Percentiles rank a stretch among this genome's conserved stretches.
phyloP scores from a whole-genome alignment of 2,113 vertebrate species.

The Triplophysa dalaica region DNA sequence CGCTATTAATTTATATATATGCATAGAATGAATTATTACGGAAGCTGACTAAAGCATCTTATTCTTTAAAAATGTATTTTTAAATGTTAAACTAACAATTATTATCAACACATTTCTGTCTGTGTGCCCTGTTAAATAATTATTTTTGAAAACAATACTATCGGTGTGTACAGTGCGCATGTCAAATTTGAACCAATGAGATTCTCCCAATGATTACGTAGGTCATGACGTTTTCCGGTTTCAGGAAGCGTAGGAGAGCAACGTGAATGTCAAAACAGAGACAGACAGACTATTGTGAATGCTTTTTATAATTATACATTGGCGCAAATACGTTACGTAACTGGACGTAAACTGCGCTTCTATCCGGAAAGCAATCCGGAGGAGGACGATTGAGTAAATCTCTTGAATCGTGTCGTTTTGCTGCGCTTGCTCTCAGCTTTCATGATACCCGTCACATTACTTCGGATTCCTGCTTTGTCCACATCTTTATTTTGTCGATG shows the following conservation, averaged over 20 bases:
- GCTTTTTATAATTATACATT: neutral
- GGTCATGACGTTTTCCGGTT: constrained; percentile 59
- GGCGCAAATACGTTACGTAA: neutral
- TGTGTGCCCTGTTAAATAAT: no score
- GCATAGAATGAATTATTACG: no score
- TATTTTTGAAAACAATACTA: constrained; percentile 30
- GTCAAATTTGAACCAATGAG: constrained; percentile 44
- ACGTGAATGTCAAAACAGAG: constrained; percentile 60
- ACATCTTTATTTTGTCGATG: neutral
- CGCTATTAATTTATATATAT: no score
- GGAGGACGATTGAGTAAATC: neutral
- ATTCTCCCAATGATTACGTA: constrained; percentile 57
- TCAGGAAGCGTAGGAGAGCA: constrained; percentile 18
- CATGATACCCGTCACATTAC: neutral
- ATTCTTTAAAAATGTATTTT: no score
- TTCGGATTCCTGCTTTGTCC: neutral
- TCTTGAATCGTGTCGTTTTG: neutral
- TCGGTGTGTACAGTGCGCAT: constrained; percentile 43
- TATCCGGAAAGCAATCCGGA: neutral
- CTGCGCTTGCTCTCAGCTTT: neutral
- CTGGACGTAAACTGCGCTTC: neutral
- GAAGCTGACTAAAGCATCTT: no score
- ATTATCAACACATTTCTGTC: no score
- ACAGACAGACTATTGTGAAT: neutral
- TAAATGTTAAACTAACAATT: no score